Percentiles rank a stretch among this genome's conserved stretches.
These are phyloP conservation scores for Uropetala carovei DNA, from an alignment of 2,888 invertebrate genomes.

Conservation along the genomic window DNA sequence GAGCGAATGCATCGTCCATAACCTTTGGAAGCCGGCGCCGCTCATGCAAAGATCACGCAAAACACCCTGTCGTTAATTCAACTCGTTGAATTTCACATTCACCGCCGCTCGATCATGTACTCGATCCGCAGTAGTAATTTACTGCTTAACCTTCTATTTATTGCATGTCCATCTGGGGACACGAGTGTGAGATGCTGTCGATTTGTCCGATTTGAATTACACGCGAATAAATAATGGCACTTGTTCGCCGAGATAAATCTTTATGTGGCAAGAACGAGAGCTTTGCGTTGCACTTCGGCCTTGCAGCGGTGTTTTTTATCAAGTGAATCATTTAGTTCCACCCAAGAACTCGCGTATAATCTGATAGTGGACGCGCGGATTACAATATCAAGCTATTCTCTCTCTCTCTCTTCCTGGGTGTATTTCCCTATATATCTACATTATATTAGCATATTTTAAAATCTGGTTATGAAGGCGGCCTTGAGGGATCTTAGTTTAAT, in stretches of 20 bases:
- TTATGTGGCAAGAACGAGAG: conserved; percentile 27
- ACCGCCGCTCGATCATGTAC: conserved; percentile 8
- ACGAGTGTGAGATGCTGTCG: conserved; percentile 51
- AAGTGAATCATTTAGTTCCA: too few species aligned
- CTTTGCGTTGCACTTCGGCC: background rate
- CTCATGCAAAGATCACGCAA: conserved; percentile 30
- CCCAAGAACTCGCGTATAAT: too few species aligned
- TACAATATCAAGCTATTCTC: too few species aligned
- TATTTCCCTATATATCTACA: too few species aligned
- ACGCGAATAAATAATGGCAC: conserved; percentile 7
- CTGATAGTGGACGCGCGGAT: too few species aligned
- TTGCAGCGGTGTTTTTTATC: too few species aligned
- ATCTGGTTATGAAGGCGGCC: too few species aligned
- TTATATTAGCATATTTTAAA: too few species aligned
- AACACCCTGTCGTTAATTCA: conserved; percentile 38
- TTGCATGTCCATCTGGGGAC: conserved; percentile 47
- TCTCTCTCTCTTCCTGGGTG: too few species aligned
- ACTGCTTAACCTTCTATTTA: conserved; percentile 49
- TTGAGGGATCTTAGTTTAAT: too few species aligned
- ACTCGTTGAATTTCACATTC: conserved; percentile 11
- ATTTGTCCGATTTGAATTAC: conserved; percentile 47
- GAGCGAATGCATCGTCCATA: conserved; percentile 16
- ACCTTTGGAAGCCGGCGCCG: conserved; percentile 21
- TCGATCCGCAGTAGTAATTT: conserved; percentile 38
- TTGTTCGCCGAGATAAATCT: background rate